Base-by-base conservation (phyloP, 2,888 invertebrate genomes). In the Tricholauxania praeusta region DNA sequence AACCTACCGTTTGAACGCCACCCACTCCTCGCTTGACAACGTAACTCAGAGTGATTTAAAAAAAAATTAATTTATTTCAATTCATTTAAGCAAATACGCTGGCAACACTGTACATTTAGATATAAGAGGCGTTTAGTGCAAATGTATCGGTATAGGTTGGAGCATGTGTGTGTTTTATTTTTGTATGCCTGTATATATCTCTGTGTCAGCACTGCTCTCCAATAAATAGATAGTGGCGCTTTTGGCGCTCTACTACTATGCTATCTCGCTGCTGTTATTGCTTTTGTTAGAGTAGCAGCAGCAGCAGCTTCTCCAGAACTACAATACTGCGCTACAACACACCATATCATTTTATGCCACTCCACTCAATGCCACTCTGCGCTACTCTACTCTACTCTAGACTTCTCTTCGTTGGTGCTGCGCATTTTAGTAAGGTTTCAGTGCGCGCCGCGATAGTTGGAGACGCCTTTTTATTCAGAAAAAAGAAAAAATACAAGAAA, bases 401-500 rank as follows among this genome's bases (percentile, higher is more conserved):
- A 19, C 32, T 53, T 19, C n/a, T 47, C 48, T 15, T n/a, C 14
- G 64, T 19, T 39, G 67, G 32, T 62, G 69, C 51, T 62, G 69
- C 71, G 55, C 71, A 47, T 14, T 71, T 70, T 57, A 71, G 71
- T 71, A 48, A 55, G 71, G 60, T 71, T 71, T 57, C 63, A 51
- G 64, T 71, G 71, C 64, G 71, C 71, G 71, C 71, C 71, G 71
- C 71, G 63, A 69, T 22, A 59, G 68, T 68, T 22, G 59, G n/a
- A 62, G 47, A 39, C 39, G 39, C 39, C 39, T 39, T 39, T n/a
- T 39, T 39, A 10, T 39, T 10, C 7, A 39, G 10, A 10, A 39
- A 39, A 39, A 39, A 39, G 39, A 39, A 39, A 10, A 39, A 39
- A 10, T 39, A 39, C 10, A 39, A 6, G 39, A 7, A 39, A 10